Conservation (phyloP, 2,113 vertebrate genomes). For the Clarias magur region DNA sequence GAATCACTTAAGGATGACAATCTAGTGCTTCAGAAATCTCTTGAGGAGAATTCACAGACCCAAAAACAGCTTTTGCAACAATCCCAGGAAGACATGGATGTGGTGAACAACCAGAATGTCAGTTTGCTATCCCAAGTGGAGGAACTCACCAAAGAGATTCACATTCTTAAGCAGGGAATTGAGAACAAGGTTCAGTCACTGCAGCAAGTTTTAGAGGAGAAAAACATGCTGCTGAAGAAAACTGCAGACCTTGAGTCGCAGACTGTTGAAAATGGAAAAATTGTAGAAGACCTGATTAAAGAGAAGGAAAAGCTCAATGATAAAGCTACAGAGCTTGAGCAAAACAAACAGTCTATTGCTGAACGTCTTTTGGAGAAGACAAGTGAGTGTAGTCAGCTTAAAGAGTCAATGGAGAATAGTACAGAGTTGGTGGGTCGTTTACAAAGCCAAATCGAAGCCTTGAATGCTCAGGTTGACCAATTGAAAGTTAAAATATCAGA, state of each 20-base stretch:
- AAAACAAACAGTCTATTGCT: slow-evolving; percentile 66
- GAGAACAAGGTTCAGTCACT: slow-evolving; percentile 58
- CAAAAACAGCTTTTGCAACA: slow-evolving; percentile 64
- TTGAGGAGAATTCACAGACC: slow-evolving; percentile 62
- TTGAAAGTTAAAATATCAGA: slow-evolving; percentile 58
- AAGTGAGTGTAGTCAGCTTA: slow-evolving; percentile 68
- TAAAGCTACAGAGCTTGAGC: slow-evolving; percentile 63
- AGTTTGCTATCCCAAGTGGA: slow-evolving; percentile 66
- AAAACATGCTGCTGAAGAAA: slow-evolving; percentile 65
- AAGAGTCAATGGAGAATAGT: slow-evolving; percentile 63
- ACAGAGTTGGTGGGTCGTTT: slow-evolving; percentile 64
- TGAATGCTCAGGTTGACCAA: slow-evolving; percentile 66
- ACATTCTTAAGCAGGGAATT: slow-evolving; percentile 67
- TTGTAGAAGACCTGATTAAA: slow-evolving; percentile 60
- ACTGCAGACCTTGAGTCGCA: slow-evolving; percentile 62
- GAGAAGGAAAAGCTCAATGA: slow-evolving; percentile 71
- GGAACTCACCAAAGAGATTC: slow-evolving; percentile 66
- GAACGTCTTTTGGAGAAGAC: slow-evolving; percentile 73
- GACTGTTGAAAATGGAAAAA: slow-evolving; percentile 61
- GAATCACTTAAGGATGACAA: slow-evolving; percentile 63
- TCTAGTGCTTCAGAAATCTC: slow-evolving; percentile 64
- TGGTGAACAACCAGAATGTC: slow-evolving; percentile 47
- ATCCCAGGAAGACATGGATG: slow-evolving; percentile 58
- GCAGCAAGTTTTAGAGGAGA: slow-evolving; percentile 58
- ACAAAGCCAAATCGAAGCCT: slow-evolving; percentile 62